Conservation (phyloP, 1,140 invertebrate species). For the Ceratina japonica region DNA sequence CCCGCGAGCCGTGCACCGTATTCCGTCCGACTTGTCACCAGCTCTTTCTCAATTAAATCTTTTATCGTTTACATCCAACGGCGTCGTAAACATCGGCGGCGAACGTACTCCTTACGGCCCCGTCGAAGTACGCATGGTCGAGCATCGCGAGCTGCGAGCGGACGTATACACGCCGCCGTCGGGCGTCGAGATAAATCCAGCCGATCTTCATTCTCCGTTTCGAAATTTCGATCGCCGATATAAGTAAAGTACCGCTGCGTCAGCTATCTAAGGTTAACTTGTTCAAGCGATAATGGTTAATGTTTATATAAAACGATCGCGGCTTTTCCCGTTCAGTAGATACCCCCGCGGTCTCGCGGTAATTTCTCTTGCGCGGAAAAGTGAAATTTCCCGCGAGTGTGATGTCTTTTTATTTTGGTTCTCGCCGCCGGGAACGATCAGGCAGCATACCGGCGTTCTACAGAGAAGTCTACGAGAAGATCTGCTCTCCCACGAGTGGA, state of each 20-base stretch:
- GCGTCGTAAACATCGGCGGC: background rate
- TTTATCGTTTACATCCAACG: background rate
- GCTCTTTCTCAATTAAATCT: conserved; percentile 12
- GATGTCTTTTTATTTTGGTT: conserved; percentile 26
- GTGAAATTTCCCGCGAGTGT: conserved; percentile 24
- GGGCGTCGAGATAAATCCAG: too few relatives aligned
- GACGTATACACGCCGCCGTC: too few relatives aligned
- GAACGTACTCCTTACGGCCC: too few relatives aligned
- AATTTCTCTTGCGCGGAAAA: conserved; percentile 2
- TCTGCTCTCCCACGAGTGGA: conserved; percentile 82
- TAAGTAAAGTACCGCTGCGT: background rate
- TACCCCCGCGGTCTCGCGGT: background rate
- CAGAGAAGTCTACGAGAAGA: conserved; percentile 82
- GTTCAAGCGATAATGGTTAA: background rate
- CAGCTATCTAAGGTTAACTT: background rate
- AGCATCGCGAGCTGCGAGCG: too few relatives aligned
- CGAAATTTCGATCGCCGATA: background rate
- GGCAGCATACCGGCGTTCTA: conserved; percentile 84
- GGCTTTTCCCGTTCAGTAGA: background rate
- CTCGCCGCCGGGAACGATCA: conserved; percentile 59
- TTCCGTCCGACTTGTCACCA: background rate
- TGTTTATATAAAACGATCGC: background rate
- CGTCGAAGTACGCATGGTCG: too few relatives aligned
- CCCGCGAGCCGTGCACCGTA: background rate
- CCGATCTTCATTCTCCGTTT: background rate